A percentile compares a stretch with the other conserved stretches of the same genome.
These are phyloP conservation scores for Azorinus chamasolen DNA, from an alignment of 2,888 invertebrate species.

Conservation along the genomic window DNA sequence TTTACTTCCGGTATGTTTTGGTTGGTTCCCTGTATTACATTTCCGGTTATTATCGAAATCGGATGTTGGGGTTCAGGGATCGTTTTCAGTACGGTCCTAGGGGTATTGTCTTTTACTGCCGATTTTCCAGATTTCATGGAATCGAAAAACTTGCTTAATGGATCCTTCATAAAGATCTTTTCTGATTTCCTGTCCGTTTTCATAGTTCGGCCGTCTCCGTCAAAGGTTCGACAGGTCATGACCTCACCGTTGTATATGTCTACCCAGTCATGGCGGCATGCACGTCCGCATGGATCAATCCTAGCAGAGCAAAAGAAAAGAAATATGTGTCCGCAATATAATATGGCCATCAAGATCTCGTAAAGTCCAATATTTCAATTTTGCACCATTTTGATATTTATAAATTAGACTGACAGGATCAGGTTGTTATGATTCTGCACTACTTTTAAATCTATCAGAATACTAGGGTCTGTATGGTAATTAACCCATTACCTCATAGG, in stretches of 20 bases:
- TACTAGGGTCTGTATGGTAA: no score
- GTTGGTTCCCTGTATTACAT: neutral
- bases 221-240: slow-evolving; percentile 42
- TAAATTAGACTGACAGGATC: no score
- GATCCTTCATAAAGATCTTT: slow-evolving; percentile 30
- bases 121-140: neutral
- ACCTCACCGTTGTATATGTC: slow-evolving; percentile 49
- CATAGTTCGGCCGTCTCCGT: slow-evolving; percentile 9
- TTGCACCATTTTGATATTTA: no score
- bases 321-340: no score
- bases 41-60: neutral
- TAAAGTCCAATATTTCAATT: no score
- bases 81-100: no score
- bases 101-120: neutral
- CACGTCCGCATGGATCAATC: slow-evolving; percentile 49
- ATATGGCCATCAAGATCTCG: no score
- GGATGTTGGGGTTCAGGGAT: neutral
- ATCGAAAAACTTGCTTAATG: slow-evolving; percentile 4
- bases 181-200: neutral
- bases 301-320: slow-evolving; percentile 20
- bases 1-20: no score
- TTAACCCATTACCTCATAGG: no score
- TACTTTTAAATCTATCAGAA: no score
- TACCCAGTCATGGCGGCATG: slow-evolving; percentile 47
- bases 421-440: no score